Evolutionary conservation across 2,113 vertebrate species (phyloP).

Genomic region (Alexandromys fortis): DNA sequence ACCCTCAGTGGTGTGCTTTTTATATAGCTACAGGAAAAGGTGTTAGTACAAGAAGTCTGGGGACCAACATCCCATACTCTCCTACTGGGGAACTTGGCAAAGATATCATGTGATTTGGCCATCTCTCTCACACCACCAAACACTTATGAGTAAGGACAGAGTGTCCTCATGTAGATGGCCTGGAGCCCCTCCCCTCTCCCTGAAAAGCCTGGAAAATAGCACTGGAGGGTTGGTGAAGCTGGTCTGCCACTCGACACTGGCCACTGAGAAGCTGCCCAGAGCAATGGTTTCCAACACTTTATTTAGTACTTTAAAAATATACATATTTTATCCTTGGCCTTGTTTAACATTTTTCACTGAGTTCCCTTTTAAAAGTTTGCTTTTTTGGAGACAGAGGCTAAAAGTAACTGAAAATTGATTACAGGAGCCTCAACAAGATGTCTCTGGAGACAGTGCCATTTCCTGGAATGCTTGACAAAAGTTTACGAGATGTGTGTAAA

Average conservation of each 20-base stretch:
- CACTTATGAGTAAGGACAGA: background rate
- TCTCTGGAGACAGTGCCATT: slow-evolving; percentile 58
- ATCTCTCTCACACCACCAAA: background rate
- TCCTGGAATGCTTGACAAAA: slow-evolving; percentile 69
- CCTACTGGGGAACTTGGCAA: too few relatives aligned
- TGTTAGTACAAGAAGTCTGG: accelerated
- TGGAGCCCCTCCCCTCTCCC: background rate
- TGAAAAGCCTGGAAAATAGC: too few relatives aligned
- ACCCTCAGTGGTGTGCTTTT: background rate
- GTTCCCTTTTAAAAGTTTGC: slow-evolving; percentile 63
- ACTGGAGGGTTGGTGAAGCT: too few relatives aligned
- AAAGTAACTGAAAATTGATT: slow-evolving; percentile 69
- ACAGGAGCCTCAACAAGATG: slow-evolving; percentile 50
- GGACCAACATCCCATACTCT: accelerated
- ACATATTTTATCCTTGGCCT: slow-evolving; percentile 27
- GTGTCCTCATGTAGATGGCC: background rate
- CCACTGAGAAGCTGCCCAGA: slow-evolving; percentile 3
- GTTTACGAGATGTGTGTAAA: slow-evolving; percentile 74
- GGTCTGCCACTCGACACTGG: background rate
- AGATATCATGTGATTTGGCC: background rate
- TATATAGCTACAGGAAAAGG: background rate
- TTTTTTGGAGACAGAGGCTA: slow-evolving; percentile 69
- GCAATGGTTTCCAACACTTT: slow-evolving; percentile 31
- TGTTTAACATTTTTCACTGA: slow-evolving; percentile 74
- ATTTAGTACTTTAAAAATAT: slow-evolving; percentile 66